A percentile compares a stretch with the other conserved stretches of the same genome.
These are phyloP conservation scores for Choristoneura rosaceana DNA, from an alignment of 2,888 invertebrate genomes.

Conservation along the genomic window DNA sequence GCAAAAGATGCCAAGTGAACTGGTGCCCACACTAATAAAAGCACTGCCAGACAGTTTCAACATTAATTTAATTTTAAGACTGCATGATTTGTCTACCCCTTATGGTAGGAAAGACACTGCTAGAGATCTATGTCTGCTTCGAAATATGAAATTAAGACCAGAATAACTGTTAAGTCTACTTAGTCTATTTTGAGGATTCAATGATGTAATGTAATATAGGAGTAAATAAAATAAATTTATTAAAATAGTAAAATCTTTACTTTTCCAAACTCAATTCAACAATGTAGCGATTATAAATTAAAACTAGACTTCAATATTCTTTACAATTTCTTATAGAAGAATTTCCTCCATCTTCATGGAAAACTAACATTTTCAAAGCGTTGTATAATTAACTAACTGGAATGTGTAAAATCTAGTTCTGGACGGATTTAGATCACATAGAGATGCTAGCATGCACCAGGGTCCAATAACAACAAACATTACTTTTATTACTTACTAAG, in stretches of 20 bases:
- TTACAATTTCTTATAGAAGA: conserved; percentile 26
- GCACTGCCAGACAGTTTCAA: conserved; percentile 91
- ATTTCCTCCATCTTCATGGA: conserved; percentile 16
- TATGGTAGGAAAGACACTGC: conserved; percentile 94
- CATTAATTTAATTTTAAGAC: conserved; percentile 89
- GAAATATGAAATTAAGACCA: conserved; percentile 90
- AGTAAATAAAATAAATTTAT: conserved; percentile 41
- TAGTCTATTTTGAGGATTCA: neutral
- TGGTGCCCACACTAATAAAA: conserved; percentile 93
- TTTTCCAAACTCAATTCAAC: conserved; percentile 67
- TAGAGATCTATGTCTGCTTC: conserved; percentile 93
- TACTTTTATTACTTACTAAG: neutral
- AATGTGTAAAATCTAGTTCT: conserved; percentile 15
- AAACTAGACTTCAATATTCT: conserved; percentile 43
- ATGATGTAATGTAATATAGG: conserved; percentile 31
- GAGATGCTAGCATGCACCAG: conserved; percentile 10
- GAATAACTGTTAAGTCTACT: conserved; percentile 57
- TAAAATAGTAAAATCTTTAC: conserved; percentile 56
- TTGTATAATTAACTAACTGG: conserved; percentile 31
- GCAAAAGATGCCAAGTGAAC: conserved; percentile 90
- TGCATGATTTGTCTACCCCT: conserved; percentile 91
- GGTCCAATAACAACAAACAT: neutral
- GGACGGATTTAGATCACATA: conserved; percentile 34
- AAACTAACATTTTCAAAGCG: conserved; percentile 18
- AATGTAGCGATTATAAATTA: conserved; percentile 67